Evolutionary conservation across 1,140 invertebrate genomes (phyloP), one percentile per base, ranked within the genome.

Genomic region (Babylonia areolata): DNA sequence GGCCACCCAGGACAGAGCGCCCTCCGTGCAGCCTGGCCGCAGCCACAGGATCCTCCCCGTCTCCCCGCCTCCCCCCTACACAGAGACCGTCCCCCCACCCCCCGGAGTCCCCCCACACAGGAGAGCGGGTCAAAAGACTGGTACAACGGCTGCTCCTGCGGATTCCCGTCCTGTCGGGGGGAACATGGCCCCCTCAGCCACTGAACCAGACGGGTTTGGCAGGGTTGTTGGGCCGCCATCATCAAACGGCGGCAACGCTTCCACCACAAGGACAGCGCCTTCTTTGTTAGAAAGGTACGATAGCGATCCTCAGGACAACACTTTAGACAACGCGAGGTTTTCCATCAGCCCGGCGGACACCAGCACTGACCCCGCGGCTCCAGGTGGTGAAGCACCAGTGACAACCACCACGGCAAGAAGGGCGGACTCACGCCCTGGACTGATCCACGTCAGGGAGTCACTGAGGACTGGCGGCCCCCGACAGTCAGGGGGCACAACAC

Each of bases 21-120:
- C 39, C 5, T 79, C 42, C 0, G 39, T 42, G 2, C 77, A 40
- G n/a, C 39, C 39, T 28, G 39, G 39, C 35, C 15, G n/a, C 11
- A 31, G 11, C 77, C 15, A 28, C 77, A 40, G 39, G 42, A 28
- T 31, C 15, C 39, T 20, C 77, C 77, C 77, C 17, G n/a, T 40
- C 9, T 35, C 77, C 5, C 77, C 77, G 15, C 77, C 77, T 40
- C 77, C 77, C 28, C 77, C 77, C 23, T 79, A 79, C 42, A 17
- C 31, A 42, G 77, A 79, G 28, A 51, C 39, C 28, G 40, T 15
- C 0, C 39, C 77, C 42, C 40, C 77, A 6, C 77, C 75, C 5
- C 75, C 40, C 37, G 3, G n/a, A n/a, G 12, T 11, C 77, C 35
- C 1, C 3, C 39, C 23, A 15, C 33, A 15, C 75, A 6, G n/a